Base-by-base conservation (phyloP, 2,113 vertebrate genomes). In the Epinephelus fuscoguttatus region DNA sequence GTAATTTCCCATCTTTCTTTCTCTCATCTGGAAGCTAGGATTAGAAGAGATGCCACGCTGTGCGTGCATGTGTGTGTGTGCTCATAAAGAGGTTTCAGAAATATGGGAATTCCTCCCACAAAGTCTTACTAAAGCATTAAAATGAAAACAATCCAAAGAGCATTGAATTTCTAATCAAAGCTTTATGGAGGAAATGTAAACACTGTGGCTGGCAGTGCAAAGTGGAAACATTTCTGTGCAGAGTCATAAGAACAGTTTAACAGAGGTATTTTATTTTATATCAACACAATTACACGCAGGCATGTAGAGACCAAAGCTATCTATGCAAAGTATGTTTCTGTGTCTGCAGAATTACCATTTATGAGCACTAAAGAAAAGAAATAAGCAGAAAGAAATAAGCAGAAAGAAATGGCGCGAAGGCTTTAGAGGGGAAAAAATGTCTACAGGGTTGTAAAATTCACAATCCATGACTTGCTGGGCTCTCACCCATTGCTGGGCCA, bases 81-180 rank as follows among this genome's bases (percentile, higher is more conserved):
- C 33, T 63, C 14, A 14, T 50, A 45, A 45, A 59, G 49, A 62
- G 47, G 52, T 74, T 78, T 66, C 12, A 57, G 53, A 77, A 69
- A 59, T 71, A 71, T 64, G 55, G 23, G 33, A 73, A 77, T 56
- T 60, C n/a, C 21, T 77, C 27, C 53, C 42, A 60, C 69, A 75
- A 81, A 74, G 50, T 68, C 52, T 71, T 14, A 68, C 37, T 10
- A 9, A 68, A 42, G 61, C 40, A 70, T 69, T 66, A 17, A 47
- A 75, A 60, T 49, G 42, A 81, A 88, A 88, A 75, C 42, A 68
- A 73, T 57, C 72, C 17, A 75, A 70, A 69, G 17, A 17, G 56
- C 33, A 50, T 15, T 45, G 18, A 72, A 25, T 74, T 69, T 40
- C 80, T 55, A 77, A 83, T 70, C 59, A 73, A 17, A 64, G 56